These are phyloP conservation scores for Serranus cabrilla DNA, from an alignment of 2,797 vertebrate genomes.

Conservation along the genomic window DNA sequence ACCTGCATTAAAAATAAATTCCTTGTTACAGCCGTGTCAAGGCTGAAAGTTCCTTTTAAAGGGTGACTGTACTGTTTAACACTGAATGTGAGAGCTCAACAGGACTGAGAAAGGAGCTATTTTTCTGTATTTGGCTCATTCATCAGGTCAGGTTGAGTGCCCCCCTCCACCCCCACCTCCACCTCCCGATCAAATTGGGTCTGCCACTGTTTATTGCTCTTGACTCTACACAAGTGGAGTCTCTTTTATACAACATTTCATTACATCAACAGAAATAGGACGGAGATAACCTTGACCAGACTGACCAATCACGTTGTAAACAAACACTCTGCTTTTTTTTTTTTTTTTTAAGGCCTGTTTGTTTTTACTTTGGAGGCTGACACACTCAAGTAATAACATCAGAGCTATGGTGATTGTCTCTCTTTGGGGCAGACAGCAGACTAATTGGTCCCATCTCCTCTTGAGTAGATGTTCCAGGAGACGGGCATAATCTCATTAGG, in stretches of 20 bases:
- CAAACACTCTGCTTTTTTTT: conserved; percentile 42
- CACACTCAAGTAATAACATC: conserved; percentile 72
- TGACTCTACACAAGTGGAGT: conserved; percentile 32
- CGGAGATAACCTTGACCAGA: conserved; percentile 53
- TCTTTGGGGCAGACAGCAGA: conserved; percentile 78
- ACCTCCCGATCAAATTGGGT: conserved; percentile 24
- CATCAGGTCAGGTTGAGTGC: conserved; percentile 10
- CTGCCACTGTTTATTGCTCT: conserved; percentile 41
- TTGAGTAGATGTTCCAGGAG: conserved; percentile 82
- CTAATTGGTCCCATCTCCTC: conserved; percentile 86
- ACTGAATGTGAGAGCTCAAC: conserved; percentile 7
- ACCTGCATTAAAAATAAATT: background rate
- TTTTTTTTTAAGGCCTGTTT: conserved; percentile 48
- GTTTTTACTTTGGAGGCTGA: conserved; percentile 66
- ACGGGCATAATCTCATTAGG: conserved; percentile 84
- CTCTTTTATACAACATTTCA: conserved; percentile 42
- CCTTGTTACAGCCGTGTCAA: conserved; percentile 13
- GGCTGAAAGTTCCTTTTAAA: background rate
- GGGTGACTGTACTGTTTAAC: background rate
- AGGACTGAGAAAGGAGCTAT: conserved; percentile 7
- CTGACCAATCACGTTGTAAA: conserved; percentile 65
- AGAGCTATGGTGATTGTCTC: conserved; percentile 73
- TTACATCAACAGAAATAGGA: conserved; percentile 52
- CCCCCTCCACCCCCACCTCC: background rate
- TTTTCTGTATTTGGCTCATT: conserved; percentile 35